A percentile compares a stretch with the other conserved stretches of the same genome.
These are phyloP conservation scores for Irena cyanogastra DNA, from an alignment of 2,113 vertebrate species.

Conservation along the genomic window DNA sequence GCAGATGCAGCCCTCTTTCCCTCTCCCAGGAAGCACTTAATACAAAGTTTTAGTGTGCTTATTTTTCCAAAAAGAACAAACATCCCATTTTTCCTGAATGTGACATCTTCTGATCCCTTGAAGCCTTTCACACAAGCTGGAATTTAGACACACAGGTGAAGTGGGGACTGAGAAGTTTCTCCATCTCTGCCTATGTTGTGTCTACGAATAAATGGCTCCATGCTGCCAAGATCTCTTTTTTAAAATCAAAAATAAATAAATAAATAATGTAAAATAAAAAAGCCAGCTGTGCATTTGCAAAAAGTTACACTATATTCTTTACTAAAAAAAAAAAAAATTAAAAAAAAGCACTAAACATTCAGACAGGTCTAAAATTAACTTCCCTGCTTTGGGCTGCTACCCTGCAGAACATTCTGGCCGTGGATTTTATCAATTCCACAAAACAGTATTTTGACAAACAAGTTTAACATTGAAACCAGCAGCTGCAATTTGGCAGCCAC, in stretches of 20 bases:
- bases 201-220: background rate
- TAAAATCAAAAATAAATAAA: too few species aligned
- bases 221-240: too few species aligned
- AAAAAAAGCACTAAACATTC: background rate
- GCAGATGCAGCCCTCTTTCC: background rate
- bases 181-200: background rate
- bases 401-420: background rate
- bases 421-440: constrained; percentile 15
- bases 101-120: background rate
- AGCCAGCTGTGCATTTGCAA: background rate
- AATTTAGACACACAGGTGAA: background rate
- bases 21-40: background rate
- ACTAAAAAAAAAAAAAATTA: background rate
- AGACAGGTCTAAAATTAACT: background rate
- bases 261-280: too few species aligned
- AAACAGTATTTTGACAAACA: constrained; percentile 69
- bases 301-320: background rate
- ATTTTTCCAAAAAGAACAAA: background rate
- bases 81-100: background rate
- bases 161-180: background rate
- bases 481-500: constrained; percentile 59
- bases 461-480: constrained; percentile 69
- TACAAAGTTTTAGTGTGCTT: background rate
- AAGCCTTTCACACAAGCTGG: background rate
- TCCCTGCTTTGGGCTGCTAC: background rate